phyloP scores from a whole-genome alignment of 53 echinoderm and acorn worm genomes.

The Mesocentrotus franciscanus region DNA sequence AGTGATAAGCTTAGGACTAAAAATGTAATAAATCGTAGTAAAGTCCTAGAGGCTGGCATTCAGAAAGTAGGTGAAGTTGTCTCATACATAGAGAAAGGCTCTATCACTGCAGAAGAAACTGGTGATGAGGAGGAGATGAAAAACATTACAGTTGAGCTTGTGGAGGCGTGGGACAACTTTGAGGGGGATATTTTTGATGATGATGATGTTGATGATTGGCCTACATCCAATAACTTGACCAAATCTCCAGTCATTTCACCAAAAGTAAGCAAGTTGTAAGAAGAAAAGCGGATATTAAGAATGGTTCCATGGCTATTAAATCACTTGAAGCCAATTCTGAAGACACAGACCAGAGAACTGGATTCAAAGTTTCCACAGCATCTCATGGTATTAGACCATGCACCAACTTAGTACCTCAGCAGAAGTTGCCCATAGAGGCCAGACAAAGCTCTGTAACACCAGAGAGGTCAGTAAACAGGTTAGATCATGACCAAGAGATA shows the following conservation, averaged over 20 bases:
- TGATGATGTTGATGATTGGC: slow-evolving; percentile 12
- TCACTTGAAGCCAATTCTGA: not conserved
- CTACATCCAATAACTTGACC: not conserved
- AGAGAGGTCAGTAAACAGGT: not conserved
- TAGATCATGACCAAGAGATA: not conserved
- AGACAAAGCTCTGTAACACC: not conserved
- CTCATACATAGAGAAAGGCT: not conserved
- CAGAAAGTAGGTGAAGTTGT: not conserved
- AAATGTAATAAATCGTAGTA: not conserved
- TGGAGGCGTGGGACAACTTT: slow-evolving; percentile 63
- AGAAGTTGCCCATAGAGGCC: not conserved
- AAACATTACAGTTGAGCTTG: slow-evolving; percentile 26
- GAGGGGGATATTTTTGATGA: slow-evolving; percentile 61
- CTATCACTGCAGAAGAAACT: not conserved
- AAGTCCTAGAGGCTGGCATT: not conserved
- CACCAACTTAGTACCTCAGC: not conserved
- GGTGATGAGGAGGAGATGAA: slow-evolving; percentile 11
- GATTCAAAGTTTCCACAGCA: slow-evolving; percentile 19
- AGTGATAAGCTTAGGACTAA: not conserved
- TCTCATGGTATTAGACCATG: slow-evolving; percentile 36
- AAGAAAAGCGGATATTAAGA: not conserved
- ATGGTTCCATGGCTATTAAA: not conserved
- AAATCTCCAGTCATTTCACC: not conserved
- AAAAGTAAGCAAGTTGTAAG: not conserved
- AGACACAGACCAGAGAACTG: not conserved